Base-by-base conservation (phyloP, 2,888 invertebrate genomes). In the Idaea straminata region DNA sequence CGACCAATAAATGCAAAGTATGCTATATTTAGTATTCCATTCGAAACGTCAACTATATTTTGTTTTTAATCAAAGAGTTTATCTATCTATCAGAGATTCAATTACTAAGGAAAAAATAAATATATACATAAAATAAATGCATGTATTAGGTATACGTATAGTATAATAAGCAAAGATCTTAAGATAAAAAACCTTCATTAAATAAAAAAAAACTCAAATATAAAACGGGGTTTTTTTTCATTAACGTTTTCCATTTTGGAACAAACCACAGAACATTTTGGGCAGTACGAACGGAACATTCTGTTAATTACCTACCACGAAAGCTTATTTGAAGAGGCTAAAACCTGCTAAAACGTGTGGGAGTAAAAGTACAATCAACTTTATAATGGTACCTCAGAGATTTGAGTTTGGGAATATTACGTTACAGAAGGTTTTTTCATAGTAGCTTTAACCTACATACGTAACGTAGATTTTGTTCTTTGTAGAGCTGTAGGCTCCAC, bases 281-380 rank as follows among this genome's bases (percentile, higher is more conserved):
- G 47, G 10, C 47, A 5, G 47, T 13, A 47, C 47, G 47, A 7
- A 47, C 47, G 47, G 10, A 47, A 47, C 47, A 47, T 25, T 2
- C 47, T 47, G 47, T 5, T 47, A 47, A 47, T 47, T 47, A 47
- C 47, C 47, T 47, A 47, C 47, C 47, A 10, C 47, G 47, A 47
- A 13, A 47, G 47, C 47, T 13, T 47, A 47, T 47, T 47, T 47
- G 47, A 47, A 47, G 47, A 47, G 47, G 47, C 47, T 13, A 47
- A 47, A 47, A 47, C 47, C 13, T 47, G 47, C 13, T 25, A 25
- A 25, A 25, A 25, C 13, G 47, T 47, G 47, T 47, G 47, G 47
- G 47, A 47, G 47, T 47, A 47, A 47, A 47, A 47, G 47, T 47
- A 47, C 47, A 47, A 47, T 47, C 47, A 47, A 47, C 47, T 47